These are phyloP conservation scores for Mnemiopsis leidyi DNA, from an alignment of 37 sponge, comb jelly and placozoan genomes.

Conservation along the genomic window DNA sequence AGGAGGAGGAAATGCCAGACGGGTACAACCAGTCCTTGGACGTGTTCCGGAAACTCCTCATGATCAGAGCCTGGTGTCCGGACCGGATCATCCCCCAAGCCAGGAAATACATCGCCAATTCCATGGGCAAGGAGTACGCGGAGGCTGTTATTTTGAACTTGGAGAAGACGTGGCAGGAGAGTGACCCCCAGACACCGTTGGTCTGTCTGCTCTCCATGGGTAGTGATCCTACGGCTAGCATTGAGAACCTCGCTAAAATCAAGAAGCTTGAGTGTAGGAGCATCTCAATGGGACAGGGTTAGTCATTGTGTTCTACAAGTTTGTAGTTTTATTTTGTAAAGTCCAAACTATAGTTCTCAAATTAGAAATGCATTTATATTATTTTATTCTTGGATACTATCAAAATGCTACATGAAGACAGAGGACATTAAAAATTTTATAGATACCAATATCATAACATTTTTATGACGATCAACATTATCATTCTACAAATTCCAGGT, in stretches of 20 bases:
- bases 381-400: no score
- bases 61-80: conserved; percentile 91
- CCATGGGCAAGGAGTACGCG: conserved; percentile 72
- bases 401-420: no score
- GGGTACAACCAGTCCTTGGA: conserved; percentile 59
- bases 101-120: conserved; percentile 79
- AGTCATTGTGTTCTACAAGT: no score
- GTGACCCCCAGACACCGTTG: conserved; percentile 84
- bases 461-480: no score
- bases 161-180: conserved; percentile 89
- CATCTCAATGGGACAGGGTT: conserved; percentile 67
- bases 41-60: neutral
- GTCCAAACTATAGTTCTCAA: no score
- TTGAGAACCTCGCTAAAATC: conserved; percentile 87
- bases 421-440: no score
- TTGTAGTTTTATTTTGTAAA: no score
- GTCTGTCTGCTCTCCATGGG: conserved; percentile 96
- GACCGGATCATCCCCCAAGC: conserved; percentile 96
- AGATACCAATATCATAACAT: no score
- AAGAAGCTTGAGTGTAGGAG: conserved; percentile 66
- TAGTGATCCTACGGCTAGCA: conserved; percentile 92
- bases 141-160: conserved; percentile 96
- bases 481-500: conserved; percentile 11
- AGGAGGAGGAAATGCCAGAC: conserved; percentile 65
- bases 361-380: no score